Base-by-base conservation (phyloP, 2,113 vertebrate genomes). In the Tauraco erythrolophus region DNA sequence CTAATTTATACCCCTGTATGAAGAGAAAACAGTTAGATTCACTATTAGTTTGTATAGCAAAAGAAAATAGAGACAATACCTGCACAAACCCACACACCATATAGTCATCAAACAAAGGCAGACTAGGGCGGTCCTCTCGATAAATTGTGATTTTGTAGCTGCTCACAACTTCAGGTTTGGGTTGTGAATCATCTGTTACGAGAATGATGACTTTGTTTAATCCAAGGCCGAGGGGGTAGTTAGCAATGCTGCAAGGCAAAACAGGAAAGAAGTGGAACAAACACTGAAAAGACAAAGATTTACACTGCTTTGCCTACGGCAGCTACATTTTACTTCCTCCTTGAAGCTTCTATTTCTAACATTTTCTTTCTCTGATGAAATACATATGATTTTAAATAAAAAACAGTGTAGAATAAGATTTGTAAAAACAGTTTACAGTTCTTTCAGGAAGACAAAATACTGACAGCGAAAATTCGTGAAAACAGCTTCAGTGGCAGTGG, bases 41-140 rank as follows among this genome's bases (percentile, higher is more conserved):
- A 27, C 16, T 65, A 35, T 15, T 51, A 58, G 50, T 61, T 27
- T 61, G 27, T 19, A 69, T 18, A 92, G 19, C 9, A 77, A 57
- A 94, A 80, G 23, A 82, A 89, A 78, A 83, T 5, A 45, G 19
- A 71, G 45, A 95, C 70, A 96, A 46, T 98, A 99, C 99, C 98
- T 99, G 99, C 53, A 99, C 82, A 95, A 99, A 99, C 57, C 99
- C 98, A 57, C 99, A 99, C 31, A 97, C 98, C 97, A 98, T 98
- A 31, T 99, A 99, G 81, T 99, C 99, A 61, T 98, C 98, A 91
- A 99, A 99, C 93, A 99, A 98, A 31, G 99, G 99, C 87, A 99
- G 98, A 89, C 99, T 99, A 72, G 99, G 99, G 10, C 99, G 99
- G 86, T 98, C 99, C 91, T 99, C 99, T 28, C 99, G 98, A 92